These are phyloP conservation scores for Platysternon megacephalum DNA, from an alignment of 2,113 vertebrate genomes.

Conservation along the genomic window DNA sequence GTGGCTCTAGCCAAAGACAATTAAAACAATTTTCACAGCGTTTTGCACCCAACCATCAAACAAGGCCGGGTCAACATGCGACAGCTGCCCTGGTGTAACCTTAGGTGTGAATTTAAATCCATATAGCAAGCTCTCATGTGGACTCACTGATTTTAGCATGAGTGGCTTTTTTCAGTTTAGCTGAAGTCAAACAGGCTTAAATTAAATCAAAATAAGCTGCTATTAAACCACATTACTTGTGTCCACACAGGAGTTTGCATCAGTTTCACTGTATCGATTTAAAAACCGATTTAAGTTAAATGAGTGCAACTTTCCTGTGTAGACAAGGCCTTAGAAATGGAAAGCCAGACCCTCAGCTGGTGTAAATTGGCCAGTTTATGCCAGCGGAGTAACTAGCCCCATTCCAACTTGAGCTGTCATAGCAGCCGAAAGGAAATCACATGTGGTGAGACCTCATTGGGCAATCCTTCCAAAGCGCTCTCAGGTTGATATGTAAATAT, in stretches of 20 bases:
- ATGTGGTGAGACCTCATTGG: not conserved
- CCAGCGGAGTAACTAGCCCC: not conserved
- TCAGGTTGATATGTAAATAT: not conserved
- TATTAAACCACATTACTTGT: not conserved
- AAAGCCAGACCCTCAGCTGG: not conserved
- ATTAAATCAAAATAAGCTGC: conserved; percentile 38
- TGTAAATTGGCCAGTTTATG: not conserved
- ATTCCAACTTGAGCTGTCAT: not conserved
- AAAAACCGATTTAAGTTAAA: not conserved
- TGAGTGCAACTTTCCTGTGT: not conserved
- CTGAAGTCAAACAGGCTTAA: not conserved
- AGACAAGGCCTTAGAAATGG: not conserved
- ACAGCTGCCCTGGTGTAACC: not conserved
- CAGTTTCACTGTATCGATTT: not conserved
- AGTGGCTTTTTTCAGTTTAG: conserved; percentile 46
- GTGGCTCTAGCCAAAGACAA: not conserved
- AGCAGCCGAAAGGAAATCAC: not conserved
- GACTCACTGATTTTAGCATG: not conserved
- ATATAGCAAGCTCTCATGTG: not conserved
- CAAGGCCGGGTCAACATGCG: not conserved
- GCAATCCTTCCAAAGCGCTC: not conserved
- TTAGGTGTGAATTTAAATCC: not conserved
- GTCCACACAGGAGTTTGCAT: not conserved
- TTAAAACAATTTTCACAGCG: not conserved
- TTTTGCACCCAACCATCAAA: not conserved